Percentiles rank a stretch among this genome's conserved stretches.
phyloP scores from a whole-genome alignment of 1,140 invertebrate genomes.

The Ruditapes philippinarum region DNA sequence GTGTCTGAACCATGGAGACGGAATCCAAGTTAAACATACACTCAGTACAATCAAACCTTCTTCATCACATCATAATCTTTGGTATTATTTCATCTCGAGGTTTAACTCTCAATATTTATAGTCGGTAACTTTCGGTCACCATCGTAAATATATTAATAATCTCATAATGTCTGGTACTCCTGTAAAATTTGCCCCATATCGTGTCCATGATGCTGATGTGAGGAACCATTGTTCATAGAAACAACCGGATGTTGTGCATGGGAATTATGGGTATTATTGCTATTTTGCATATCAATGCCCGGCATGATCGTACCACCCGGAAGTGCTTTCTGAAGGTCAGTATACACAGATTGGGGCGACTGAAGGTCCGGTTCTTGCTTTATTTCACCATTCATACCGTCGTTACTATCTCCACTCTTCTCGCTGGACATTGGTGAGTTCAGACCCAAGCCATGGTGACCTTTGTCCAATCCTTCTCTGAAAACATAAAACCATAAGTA shows the following conservation, averaged over 20 bases:
- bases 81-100: not conserved
- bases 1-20: not conserved
- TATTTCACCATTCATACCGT: constrained; percentile 61
- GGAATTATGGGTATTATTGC: constrained; percentile 58
- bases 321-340: constrained; percentile 65
- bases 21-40: not conserved
- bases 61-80: constrained; percentile 48
- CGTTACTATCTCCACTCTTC: constrained; percentile 59
- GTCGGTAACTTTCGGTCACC: not conserved
- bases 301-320: constrained; percentile 49
- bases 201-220: constrained; percentile 47
- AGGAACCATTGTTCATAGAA: constrained; percentile 63
- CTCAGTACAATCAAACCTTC: constrained; percentile 3
- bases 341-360: constrained; percentile 48
- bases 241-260: constrained; percentile 57
- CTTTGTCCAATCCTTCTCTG: constrained; percentile 53
- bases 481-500: too few species aligned
- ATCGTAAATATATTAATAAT: not conserved
- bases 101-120: not conserved
- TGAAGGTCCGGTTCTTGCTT: constrained; percentile 58
- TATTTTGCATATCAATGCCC: constrained; percentile 61
- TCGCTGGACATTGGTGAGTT: constrained; percentile 59
- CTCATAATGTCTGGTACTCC: constrained; percentile 67
- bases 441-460: constrained; percentile 28
- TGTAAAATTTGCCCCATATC: constrained; percentile 65